Evolutionary conservation across 2,888 invertebrate species (phyloP), one percentile per base, ranked within the genome.

Genomic region (Erebia aethiops): DNA sequence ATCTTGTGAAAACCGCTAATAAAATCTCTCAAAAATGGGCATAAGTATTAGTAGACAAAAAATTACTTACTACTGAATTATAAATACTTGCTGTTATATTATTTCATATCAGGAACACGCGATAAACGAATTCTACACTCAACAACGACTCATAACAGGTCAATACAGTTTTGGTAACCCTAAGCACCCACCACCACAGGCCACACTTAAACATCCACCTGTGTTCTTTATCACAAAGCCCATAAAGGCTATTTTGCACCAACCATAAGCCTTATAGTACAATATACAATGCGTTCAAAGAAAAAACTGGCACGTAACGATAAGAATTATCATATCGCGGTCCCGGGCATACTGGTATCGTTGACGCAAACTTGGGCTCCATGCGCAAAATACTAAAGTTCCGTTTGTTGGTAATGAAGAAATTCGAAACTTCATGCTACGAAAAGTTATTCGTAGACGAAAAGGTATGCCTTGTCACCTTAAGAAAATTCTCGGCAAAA

Each of bases 301-400:
- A 87, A 74, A 88, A 89, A 88, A 86, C 80, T 81, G 83, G 78
- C 81, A 84, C 78, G 78, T 75, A 76, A 67, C 81, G 90, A 91
- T 90, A 91, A 89, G 86, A 79, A 80, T 81, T 88, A 88, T 88
- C 86, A 84, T 80, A 80, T 80, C 75, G 76, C 60, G 49, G 67
- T 52, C 72, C 80, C 76, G 78, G 79, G 79, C 81, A 81, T 78
- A 77, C 79, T 79, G 75, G 79, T 83, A 82, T 83, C 82, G 75
- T 74, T 68, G 71, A 69, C 54, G 69, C 71, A 56, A 73, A 69
- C 62, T 56, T 68, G 60, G 60, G 60, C 52, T n/a, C 60, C 13
- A 64, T 64, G 43, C 21, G 3, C 51, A 51, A 51, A 4, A 5
- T 51, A 16, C 54, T n/a, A 35, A 2, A 35, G 26, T n/a, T 58